Conservation (phyloP, 2,888 invertebrate genomes). For the Pollenia angustigena region DNA sequence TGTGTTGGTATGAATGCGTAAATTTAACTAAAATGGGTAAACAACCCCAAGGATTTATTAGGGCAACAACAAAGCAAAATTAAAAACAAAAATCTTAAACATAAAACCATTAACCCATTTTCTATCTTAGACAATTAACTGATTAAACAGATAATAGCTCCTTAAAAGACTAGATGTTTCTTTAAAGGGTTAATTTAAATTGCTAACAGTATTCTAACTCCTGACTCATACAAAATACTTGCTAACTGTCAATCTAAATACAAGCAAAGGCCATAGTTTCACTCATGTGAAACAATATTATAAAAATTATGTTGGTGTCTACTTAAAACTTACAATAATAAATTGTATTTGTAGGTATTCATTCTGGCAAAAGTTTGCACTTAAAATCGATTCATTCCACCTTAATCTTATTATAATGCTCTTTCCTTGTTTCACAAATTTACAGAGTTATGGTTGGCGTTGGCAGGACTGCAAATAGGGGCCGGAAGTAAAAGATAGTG, state of each 20-base stretch:
- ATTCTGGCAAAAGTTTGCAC: background rate
- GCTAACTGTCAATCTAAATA: too few relatives aligned
- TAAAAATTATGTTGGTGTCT: background rate
- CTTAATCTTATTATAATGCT: background rate
- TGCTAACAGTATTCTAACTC: too few relatives aligned
- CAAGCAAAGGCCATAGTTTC: too few relatives aligned
- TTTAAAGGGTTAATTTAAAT: too few relatives aligned
- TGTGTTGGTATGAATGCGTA: background rate
- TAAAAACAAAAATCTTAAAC: background rate
- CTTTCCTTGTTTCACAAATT: background rate
- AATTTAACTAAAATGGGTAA: background rate
- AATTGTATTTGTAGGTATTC: slow-evolving; percentile 14
- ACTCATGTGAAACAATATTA: too few relatives aligned
- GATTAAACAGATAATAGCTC: too few relatives aligned
- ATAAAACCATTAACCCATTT: background rate
- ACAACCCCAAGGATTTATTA: slow-evolving; percentile 6
- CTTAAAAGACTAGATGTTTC: too few relatives aligned
- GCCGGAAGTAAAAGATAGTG: slow-evolving; percentile 41
- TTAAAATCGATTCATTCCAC: background rate
- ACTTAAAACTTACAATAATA: slow-evolving; percentile 13
- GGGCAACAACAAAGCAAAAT: background rate
- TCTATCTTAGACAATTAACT: too few relatives aligned
- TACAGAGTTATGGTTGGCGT: background rate
- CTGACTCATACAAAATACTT: too few relatives aligned
- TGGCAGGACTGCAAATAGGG: background rate